phyloP scores from a whole-genome alignment of 2,888 invertebrate genomes.

The Amaurobius ferox region DNA sequence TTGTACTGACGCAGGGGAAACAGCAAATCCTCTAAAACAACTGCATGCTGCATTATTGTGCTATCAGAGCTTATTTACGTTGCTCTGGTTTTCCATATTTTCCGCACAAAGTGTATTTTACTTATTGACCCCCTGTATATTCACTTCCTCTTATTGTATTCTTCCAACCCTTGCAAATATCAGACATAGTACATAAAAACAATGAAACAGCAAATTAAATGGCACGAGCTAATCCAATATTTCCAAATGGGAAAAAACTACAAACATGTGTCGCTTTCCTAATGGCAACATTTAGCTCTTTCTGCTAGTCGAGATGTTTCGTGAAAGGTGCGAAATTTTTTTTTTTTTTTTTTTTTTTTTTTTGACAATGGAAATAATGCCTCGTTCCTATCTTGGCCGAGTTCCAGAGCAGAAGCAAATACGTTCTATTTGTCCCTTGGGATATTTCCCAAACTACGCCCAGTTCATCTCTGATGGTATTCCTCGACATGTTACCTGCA shows the following conservation, averaged over 20 bases:
- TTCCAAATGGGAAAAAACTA: no score
- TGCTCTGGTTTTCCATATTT: no score
- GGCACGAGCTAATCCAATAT: no score
- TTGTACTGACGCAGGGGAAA: no score
- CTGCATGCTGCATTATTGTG: no score
- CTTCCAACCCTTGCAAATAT: no score
- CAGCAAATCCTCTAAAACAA: no score
- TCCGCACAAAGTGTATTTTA: no score
- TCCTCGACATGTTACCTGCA: slow-evolving; percentile 14
- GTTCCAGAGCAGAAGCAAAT: slow-evolving; percentile 2
- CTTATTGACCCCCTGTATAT: no score
- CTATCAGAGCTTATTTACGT: no score
- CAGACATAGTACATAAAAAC: no score
- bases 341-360: neutral
- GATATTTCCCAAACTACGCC: slow-evolving; percentile 19
- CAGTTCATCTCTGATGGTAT: slow-evolving; percentile 22
- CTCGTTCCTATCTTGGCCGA: slow-evolving; percentile 8
- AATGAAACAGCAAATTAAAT: neutral
- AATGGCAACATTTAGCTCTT: neutral
- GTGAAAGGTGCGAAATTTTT: neutral
- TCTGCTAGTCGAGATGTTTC: neutral
- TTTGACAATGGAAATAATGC: neutral
- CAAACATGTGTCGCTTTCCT: neutral
- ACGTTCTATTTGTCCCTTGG: neutral
- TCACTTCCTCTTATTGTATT: no score